phyloP scores from a whole-genome alignment of 1,140 invertebrate species.

The Brachionus plicatilis region DNA sequence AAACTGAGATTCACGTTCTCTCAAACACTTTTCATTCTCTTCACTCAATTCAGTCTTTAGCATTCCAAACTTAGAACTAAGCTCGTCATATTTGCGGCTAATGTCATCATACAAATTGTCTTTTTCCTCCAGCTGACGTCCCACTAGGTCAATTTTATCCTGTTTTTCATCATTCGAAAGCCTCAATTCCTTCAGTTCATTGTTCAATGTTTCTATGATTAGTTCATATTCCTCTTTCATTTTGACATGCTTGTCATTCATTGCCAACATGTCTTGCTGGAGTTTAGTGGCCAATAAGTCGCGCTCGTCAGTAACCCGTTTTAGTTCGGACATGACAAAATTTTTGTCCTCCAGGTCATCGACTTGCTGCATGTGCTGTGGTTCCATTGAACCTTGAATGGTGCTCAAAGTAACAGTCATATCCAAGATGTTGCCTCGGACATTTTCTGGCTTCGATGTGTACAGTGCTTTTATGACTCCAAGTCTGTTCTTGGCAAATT shows the following conservation, averaged over 20 bases:
- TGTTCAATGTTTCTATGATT: background rate
- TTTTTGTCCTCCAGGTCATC: background rate
- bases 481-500: slow-evolving; percentile 31
- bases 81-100: slow-evolving; percentile 2
- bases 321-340: background rate
- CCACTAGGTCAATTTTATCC: background rate
- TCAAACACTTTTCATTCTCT: background rate
- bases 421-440: background rate
- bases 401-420: background rate
- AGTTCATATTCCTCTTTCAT: slow-evolving; percentile 27
- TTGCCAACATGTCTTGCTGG: background rate
- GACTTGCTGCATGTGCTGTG: background rate
- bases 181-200: slow-evolving; percentile 5
- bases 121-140: slow-evolving; percentile 8
- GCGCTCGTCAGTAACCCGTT: background rate
- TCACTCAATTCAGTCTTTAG: background rate
- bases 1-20: slow-evolving; percentile 9
- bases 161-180: background rate
- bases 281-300: background rate
- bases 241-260: background rate
- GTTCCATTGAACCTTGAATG: background rate
- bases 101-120: background rate
- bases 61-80: background rate
- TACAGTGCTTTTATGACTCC: slow-evolving; percentile 34
- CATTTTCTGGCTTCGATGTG: background rate